A percentile compares a stretch with the other conserved stretches of the same genome.
Evolutionary conservation across 2,888 invertebrate species (phyloP).

Genomic region (Urechis unicinctus): DNA sequence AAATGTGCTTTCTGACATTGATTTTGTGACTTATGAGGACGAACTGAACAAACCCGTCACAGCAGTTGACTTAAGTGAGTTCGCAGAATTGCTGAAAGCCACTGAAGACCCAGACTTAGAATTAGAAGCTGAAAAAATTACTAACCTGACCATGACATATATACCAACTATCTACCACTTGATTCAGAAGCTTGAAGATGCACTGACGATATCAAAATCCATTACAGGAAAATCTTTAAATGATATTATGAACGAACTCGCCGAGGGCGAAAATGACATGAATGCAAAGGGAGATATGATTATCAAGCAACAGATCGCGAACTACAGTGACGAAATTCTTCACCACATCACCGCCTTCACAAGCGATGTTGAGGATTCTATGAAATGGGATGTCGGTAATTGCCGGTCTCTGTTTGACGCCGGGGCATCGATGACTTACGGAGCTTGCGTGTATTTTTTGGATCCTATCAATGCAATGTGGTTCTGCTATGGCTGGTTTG

Average conservation of each 20-base stretch:
- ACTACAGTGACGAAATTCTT: background rate
- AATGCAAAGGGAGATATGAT: background rate
- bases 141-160: background rate
- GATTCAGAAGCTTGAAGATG: background rate
- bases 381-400: background rate
- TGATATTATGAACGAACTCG: background rate
- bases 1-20: background rate
- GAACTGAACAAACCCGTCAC: background rate
- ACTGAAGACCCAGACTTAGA: background rate
- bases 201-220: background rate
- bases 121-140: background rate
- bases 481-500: background rate
- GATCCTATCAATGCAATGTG: background rate
- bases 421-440: background rate
- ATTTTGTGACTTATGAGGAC: background rate
- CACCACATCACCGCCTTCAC: background rate
- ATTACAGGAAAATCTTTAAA: background rate
- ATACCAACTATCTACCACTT: background rate
- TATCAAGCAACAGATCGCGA: background rate
- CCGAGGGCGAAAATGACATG: background rate
- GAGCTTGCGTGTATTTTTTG: background rate
- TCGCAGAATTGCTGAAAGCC: background rate
- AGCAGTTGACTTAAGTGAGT: background rate
- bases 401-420: background rate
- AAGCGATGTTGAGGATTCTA: background rate